Evolutionary conservation across 2,888 invertebrate species (phyloP).

Genomic region (Tanytarsus gracilentus): DNA sequence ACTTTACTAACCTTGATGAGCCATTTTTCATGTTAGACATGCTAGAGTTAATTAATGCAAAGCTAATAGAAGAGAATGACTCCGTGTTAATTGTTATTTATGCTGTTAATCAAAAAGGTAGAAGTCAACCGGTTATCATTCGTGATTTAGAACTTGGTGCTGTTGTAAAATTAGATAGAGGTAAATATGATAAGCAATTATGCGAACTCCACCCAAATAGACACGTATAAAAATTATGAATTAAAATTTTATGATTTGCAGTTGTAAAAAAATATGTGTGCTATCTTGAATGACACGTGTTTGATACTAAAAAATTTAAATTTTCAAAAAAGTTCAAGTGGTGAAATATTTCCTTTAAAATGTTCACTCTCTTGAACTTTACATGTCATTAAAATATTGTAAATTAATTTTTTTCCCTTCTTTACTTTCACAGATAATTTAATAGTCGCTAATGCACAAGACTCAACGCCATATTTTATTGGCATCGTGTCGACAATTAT

Average conservation of each 20-base stretch:
- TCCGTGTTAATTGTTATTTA: slow-evolving; percentile 68
- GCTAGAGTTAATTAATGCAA: slow-evolving; percentile 25
- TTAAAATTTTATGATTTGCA: no score
- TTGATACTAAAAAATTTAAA: no score
- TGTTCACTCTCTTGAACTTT: no score
- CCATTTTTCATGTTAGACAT: slow-evolving; percentile 41
- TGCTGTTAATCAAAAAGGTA: slow-evolving; percentile 74
- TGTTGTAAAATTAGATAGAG: slow-evolving; percentile 22
- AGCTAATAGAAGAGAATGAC: slow-evolving; percentile 43
- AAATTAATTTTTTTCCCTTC: no score
- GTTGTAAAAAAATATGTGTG: no score
- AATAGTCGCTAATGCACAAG: slow-evolving; percentile 4
- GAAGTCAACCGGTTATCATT: slow-evolving; percentile 60
- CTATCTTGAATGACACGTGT: no score
- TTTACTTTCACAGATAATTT: slow-evolving; percentile 17
- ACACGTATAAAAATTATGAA: no score
- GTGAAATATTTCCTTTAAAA: no score
- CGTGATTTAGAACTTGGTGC: slow-evolving; percentile 65
- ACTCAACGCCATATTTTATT: slow-evolving; percentile 22
- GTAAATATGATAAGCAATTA: not conserved
- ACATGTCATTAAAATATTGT: no score
- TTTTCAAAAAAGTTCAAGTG: no score
- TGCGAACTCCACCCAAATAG: no score
- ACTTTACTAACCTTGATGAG: slow-evolving; percentile 42
- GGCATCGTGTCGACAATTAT: slow-evolving; percentile 21